Evolutionary conservation across 2,113 vertebrate genomes (phyloP), one percentile per base, ranked within the genome.

Genomic region (Tretioscincus oriximinensis): DNA sequence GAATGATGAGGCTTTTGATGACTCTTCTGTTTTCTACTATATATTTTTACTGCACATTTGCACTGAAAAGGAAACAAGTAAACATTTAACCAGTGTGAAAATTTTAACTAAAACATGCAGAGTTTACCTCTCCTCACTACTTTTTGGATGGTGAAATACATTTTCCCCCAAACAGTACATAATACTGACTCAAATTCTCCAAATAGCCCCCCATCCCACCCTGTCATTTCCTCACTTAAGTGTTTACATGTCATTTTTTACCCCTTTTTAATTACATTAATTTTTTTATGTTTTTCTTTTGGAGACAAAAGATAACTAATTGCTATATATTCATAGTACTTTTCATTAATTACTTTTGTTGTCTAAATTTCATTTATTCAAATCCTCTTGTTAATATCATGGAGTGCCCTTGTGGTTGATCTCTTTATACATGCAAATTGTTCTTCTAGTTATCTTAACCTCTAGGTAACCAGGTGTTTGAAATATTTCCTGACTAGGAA

Each of bases 101-200:
- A 79, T 79, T 80, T 80, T 76, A 85, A 88, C 77, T 75, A 86
- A 90, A 91, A 87, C 12, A 26, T 78, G 0, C 54, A 3, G 79
- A 74, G 85, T 81, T 1, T 70, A 28, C 83, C 70, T 75, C 66
- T 51, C 21, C 5, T 41, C 71, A 1, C 2, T 88, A 86, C 81
- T 45, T 69, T 86, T 89, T 83, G 58, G 35, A 21, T 85, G 31
- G 85, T 16, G 67, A 73, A 21, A 11, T 84, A 76, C 66, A 77
- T 60, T 31, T 45, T 9, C 1, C 12, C 49, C 54, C 14, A 58
- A 58, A 58, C 12, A 58, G 54, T 18, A 18, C 18, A 14, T 18
- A 58, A 58, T 58, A 18, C 16, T 41, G 35, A 41, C 35, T 41
- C 35, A 41, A 18, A 58, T 58, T 16, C 51, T 51, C 14, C 54